Conservation (phyloP, 2,888 invertebrate species). For the Stenolophus ochropezus region DNA sequence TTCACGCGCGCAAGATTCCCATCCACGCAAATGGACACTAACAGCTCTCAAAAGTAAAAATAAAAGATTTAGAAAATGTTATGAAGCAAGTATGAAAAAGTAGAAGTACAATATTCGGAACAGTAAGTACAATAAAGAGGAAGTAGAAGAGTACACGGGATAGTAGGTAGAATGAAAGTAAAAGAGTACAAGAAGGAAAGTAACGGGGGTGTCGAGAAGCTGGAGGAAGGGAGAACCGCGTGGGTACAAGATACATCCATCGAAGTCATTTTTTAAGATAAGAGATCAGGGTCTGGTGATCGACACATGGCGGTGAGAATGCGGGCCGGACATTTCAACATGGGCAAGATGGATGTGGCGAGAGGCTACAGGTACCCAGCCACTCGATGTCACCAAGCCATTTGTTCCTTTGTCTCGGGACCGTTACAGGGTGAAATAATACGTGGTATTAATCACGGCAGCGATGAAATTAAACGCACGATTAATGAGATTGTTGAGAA, state of each 20-base stretch:
- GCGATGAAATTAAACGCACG: conserved; percentile 58
- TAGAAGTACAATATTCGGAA: too few relatives aligned
- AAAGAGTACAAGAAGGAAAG: too few relatives aligned
- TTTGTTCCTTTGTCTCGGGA: conserved; percentile 36
- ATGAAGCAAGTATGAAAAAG: too few relatives aligned
- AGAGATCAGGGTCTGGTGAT: conserved; percentile 47
- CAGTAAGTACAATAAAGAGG: too few relatives aligned
- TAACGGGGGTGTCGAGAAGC: background rate
- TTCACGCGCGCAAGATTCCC: background rate
- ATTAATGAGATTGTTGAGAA: conserved; percentile 60
- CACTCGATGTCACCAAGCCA: conserved; percentile 24
- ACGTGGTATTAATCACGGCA: conserved; percentile 36
- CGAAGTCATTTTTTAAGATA: conserved; percentile 55
- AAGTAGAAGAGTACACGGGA: too few relatives aligned
- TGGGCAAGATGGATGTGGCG: conserved; percentile 26
- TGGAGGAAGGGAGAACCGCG: background rate
- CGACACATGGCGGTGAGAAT: conserved; percentile 51
- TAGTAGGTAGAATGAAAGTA: too few relatives aligned
- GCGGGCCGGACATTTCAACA: conserved; percentile 46
- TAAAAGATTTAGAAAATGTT: too few relatives aligned
- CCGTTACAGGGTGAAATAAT: conserved; percentile 44
- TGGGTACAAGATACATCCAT: background rate
- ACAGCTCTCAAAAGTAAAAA: too few relatives aligned
- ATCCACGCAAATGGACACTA: too few relatives aligned
- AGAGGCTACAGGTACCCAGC: conserved; percentile 31